Base-by-base conservation (phyloP, 2,888 invertebrate species). In the Ormyrus thymus region DNA sequence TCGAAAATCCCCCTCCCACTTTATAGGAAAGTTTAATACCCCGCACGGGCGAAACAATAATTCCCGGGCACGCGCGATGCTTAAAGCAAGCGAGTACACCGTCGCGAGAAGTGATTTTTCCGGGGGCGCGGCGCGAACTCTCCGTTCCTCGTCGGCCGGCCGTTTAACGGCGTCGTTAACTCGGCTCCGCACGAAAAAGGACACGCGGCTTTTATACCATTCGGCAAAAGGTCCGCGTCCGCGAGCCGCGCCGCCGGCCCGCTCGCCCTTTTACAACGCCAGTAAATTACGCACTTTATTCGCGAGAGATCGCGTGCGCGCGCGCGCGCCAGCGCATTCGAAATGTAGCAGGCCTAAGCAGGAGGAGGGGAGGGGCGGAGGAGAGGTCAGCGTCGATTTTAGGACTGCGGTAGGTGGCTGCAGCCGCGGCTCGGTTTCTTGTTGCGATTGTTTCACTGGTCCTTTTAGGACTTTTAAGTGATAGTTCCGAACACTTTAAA, bases 131-230 rank as follows among this genome's bases (percentile, higher is more conserved):
- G 43, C 58, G 43, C 89, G 86, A 88, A 89, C 88, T 89, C 87
- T 89, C 86, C 85, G 85, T 86, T 86, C 83, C 84, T 85, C 83
- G 29, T 29, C 29, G 29, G 29, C n/a, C n/a, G 58, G 84, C 76
- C 85, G 85, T 88, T 89, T 89, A 89, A 89, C 87, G 86, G 84
- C 85, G 85, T 86, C 89, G 89, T 89, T 89, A 89, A 89, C 86
- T 70, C 55, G 73, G n/a, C 55, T 68, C 10, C 71, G 58, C 62
- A 59, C 87, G 85, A 87, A 82, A 29, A 81, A 82, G 81, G 82
- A 82, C 83, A 81, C 78, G 81, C 78, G 73, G 79, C 74, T 79
- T 79, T 78, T 76, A 72, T 68, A 55, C 61, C 65, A 71, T 72
- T 78, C 72, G 72, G 15, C 46, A 69, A 69, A 78, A 78, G 46